phyloP scores from a whole-genome alignment of 2,797 vertebrate genomes.

The Acanthis flammea region DNA sequence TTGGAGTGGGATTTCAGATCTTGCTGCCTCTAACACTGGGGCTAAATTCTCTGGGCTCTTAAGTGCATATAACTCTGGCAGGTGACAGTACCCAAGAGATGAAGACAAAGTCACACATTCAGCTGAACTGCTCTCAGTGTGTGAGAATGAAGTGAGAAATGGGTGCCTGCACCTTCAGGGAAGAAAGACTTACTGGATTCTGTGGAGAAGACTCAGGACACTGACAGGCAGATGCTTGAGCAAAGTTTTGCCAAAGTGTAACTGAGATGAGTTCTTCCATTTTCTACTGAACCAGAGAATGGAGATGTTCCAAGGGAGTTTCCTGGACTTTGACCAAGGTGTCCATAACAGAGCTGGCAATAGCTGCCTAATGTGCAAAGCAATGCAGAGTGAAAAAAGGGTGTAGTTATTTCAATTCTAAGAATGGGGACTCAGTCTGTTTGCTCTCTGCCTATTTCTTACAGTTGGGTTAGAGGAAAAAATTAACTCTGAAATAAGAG shows the following conservation, averaged over 20 bases:
- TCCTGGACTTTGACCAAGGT: not conserved
- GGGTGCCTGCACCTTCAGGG: not conserved
- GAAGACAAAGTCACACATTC: not conserved
- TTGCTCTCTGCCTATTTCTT: not conserved
- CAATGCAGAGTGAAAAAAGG: not conserved
- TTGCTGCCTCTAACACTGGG: not conserved
- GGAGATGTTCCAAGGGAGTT: constrained; percentile 6
- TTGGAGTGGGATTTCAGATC: not conserved
- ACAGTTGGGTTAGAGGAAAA: not conserved
- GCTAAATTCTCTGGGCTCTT: not conserved
- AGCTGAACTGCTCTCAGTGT: not conserved
- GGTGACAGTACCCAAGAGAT: not conserved
- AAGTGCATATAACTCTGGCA: not conserved
- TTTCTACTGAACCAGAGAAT: not conserved
- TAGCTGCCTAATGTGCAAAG: not conserved
- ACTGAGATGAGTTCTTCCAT: not conserved
- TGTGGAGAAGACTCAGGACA: not conserved
- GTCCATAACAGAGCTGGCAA: not conserved
- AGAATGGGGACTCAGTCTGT: not conserved
- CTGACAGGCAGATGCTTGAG: not conserved
- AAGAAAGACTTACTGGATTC: not conserved
- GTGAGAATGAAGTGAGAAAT: not conserved
- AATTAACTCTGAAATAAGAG: not conserved
- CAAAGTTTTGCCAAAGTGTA: not conserved
- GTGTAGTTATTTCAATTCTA: not conserved